Evolutionary conservation across 2,888 invertebrate genomes (phyloP).

Genomic region (Portevinia maculata): DNA sequence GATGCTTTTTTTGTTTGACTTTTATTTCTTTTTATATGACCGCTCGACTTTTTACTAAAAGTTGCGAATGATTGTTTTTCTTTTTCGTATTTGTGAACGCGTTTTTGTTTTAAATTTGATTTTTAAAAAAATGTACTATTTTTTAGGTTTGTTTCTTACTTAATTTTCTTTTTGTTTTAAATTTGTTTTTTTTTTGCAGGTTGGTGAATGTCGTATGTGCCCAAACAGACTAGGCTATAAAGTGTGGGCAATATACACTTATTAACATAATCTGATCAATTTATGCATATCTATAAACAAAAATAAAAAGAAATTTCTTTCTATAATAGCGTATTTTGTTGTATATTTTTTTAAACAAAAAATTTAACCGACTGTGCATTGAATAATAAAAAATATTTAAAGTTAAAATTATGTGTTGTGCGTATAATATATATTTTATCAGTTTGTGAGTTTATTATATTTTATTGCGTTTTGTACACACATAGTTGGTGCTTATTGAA

Average conservation of each 20-base stretch:
- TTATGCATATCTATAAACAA: constrained; percentile 78
- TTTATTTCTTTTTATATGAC: constrained; percentile 57
- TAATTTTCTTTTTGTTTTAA: constrained; percentile 64
- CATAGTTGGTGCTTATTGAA: constrained; percentile 46
- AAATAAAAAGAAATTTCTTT: constrained; percentile 50
- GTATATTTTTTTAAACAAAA: constrained; percentile 19
- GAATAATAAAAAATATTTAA: constrained; percentile 14
- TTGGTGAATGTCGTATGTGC: constrained; percentile 83
- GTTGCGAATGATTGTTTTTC: constrained; percentile 58
- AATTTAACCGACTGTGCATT: constrained; percentile 64
- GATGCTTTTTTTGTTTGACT: constrained; percentile 77
- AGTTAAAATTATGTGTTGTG: constrained; percentile 27
- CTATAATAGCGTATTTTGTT: constrained; percentile 42
- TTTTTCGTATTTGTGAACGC: constrained; percentile 43
- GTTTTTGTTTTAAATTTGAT: constrained; percentile 67
- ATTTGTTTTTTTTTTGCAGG: constrained; percentile 76
- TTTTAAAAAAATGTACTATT: constrained; percentile 40
- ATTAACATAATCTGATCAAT: constrained; percentile 78
- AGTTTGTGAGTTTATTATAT: constrained; percentile 33
- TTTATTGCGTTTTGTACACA: constrained; percentile 45
- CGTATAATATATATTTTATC: constrained; percentile 13
- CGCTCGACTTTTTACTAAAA: constrained; percentile 56
- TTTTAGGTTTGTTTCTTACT: constrained; percentile 58
- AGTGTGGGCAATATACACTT: constrained; percentile 75
- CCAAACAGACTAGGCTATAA: constrained; percentile 76